Evolutionary conservation across 2,113 vertebrate genomes (phyloP).

Genomic region (Caloenas nicobarica): DNA sequence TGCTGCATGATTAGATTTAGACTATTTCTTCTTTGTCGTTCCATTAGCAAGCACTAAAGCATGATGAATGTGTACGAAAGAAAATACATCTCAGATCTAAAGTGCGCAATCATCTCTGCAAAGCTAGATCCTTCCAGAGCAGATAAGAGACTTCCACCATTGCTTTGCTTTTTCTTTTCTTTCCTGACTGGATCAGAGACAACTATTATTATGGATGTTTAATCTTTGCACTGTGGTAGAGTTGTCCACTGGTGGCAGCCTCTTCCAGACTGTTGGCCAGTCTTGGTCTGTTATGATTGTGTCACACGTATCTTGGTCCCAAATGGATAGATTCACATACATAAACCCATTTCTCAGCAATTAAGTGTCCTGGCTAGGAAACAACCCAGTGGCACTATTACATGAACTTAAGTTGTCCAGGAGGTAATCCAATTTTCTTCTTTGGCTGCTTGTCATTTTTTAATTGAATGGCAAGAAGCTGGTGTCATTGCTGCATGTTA

Average conservation of each 20-base stretch:
- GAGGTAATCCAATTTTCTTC: constrained; percentile 21
- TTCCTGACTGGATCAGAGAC: neutral
- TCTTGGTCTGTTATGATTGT: neutral
- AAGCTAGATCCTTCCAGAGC: neutral
- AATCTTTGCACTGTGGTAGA: neutral
- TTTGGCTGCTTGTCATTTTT: constrained; percentile 29
- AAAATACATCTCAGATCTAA: constrained; percentile 18
- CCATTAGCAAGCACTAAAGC: constrained; percentile 50
- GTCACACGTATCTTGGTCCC: neutral
- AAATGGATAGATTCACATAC: neutral
- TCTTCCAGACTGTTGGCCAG: neutral
- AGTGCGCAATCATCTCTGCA: neutral
- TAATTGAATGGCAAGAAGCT: constrained; percentile 23
- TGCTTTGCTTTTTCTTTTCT: neutral
- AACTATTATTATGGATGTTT: neutral
- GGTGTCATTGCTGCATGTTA: neutral
- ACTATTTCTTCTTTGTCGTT: constrained; percentile 1
- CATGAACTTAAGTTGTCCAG: constrained; percentile 1
- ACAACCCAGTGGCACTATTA: constrained; percentile 8
- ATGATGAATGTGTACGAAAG: neutral
- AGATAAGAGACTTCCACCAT: neutral
- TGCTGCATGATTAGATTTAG: constrained; percentile 43
- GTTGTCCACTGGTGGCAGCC: neutral
- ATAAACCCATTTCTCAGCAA: constrained; percentile 23
- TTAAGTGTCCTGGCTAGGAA: constrained; percentile 20